These are phyloP conservation scores for Littorina saxatilis DNA, from an alignment of 1,140 invertebrate genomes.

Conservation along the genomic window DNA sequence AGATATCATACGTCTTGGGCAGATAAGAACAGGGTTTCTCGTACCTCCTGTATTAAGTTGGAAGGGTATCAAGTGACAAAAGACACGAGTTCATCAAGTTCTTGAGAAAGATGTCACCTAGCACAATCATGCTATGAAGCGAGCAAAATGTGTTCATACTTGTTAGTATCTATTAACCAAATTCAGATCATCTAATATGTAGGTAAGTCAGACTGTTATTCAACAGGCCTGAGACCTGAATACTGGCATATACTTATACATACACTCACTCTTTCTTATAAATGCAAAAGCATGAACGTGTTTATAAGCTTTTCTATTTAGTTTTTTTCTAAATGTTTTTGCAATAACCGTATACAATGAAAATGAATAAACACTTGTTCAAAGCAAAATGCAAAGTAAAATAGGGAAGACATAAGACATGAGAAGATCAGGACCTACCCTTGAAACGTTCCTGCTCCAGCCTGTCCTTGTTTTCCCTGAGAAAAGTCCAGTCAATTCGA, in stretches of 20 bases:
- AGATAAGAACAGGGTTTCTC: background rate
- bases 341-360: background rate
- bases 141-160: background rate
- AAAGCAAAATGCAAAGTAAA: too few species aligned
- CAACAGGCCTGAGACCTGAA: background rate
- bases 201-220: background rate
- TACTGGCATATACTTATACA: background rate
- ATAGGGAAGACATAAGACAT: too few species aligned
- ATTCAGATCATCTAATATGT: background rate
- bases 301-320: background rate
- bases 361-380: too few species aligned
- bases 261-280: background rate
- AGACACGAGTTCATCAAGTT: background rate
- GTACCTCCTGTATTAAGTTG: background rate
- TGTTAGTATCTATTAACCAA: background rate
- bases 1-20: background rate
- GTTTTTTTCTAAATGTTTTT: background rate
- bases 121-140: background rate
- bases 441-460: background rate
- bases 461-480: conserved; percentile 18
- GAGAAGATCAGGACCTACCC: too few species aligned
- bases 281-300: background rate
- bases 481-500: conserved; percentile 33
- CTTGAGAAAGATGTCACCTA: conserved; percentile 30
- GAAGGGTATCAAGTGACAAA: background rate